phyloP scores from a whole-genome alignment of 2,113 vertebrate species.

The Otus sunia region DNA sequence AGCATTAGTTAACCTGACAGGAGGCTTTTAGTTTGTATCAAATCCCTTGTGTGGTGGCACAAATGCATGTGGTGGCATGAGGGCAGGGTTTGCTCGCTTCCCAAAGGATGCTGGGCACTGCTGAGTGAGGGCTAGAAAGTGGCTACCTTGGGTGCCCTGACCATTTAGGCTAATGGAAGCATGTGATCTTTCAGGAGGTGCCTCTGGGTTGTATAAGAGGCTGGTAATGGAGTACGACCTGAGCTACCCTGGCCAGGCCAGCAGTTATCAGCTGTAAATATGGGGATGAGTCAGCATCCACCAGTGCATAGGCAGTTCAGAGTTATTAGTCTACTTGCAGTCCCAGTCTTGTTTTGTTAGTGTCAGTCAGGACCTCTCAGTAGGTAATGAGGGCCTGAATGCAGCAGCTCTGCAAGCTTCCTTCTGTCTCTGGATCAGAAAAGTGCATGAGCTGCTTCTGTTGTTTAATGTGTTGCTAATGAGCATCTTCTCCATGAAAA shows the following conservation, averaged over 20 bases:
- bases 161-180: not conserved
- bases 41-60: not conserved
- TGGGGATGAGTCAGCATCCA: not conserved
- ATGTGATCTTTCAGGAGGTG: not conserved
- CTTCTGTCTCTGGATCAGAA: not conserved
- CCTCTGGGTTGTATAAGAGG: not conserved
- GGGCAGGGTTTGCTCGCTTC: not conserved
- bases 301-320: rapidly evolving
- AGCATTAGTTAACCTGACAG: not conserved
- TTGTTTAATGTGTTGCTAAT: not conserved
- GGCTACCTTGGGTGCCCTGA: not conserved
- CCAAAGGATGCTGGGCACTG: not conserved
- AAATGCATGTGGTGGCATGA: not conserved
- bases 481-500: not conserved
- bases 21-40: not conserved
- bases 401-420: not conserved
- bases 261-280: not conserved
- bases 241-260: not conserved
- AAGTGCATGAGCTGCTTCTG: not conserved
- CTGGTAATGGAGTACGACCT: not conserved
- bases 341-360: not conserved
- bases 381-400: not conserved
- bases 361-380: not conserved
- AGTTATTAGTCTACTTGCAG: not conserved
- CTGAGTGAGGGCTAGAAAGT: not conserved